Conservation (phyloP, 2,888 invertebrate genomes). For the Molorchus minor region DNA sequence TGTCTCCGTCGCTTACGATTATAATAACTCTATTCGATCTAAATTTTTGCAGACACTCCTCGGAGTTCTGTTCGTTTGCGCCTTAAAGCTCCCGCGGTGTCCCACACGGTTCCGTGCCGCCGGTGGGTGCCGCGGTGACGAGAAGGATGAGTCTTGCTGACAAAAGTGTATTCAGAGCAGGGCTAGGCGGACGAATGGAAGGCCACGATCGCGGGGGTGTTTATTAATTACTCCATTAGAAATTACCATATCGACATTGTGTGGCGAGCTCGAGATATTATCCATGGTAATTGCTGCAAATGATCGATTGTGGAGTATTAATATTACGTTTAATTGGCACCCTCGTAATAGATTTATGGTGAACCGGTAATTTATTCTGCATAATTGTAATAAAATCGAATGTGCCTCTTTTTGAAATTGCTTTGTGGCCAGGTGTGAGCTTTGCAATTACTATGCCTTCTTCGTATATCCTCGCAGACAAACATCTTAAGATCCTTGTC, state of each 20-base stretch:
- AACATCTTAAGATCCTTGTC: too few relatives aligned
- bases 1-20: too few relatives aligned
- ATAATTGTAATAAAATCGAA: too few relatives aligned
- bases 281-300: slow-evolving; percentile 29
- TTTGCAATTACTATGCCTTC: too few relatives aligned
- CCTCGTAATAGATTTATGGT: neutral
- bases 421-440: too few relatives aligned
- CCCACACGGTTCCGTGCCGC: slow-evolving; percentile 23
- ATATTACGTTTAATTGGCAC: slow-evolving; percentile 25
- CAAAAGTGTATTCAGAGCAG: slow-evolving; percentile 32
- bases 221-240: slow-evolving; percentile 30
- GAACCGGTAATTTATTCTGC: neutral
- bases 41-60: slow-evolving; percentile 18
- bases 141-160: slow-evolving; percentile 26
- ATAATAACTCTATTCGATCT: too few relatives aligned
- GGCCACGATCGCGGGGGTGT: slow-evolving; percentile 17
- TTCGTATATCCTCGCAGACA: too few relatives aligned
- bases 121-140: slow-evolving; percentile 18
- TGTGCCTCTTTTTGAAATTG: too few relatives aligned
- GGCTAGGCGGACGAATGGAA: slow-evolving; percentile 5
- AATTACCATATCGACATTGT: slow-evolving; percentile 22
- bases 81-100: slow-evolving; percentile 30
- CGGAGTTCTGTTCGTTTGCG: slow-evolving; percentile 18
- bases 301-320: slow-evolving; percentile 29
- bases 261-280: slow-evolving; percentile 18